These are phyloP conservation scores for Nemurella pictetii DNA, from an alignment of 2,888 invertebrate genomes.

Conservation along the genomic window DNA sequence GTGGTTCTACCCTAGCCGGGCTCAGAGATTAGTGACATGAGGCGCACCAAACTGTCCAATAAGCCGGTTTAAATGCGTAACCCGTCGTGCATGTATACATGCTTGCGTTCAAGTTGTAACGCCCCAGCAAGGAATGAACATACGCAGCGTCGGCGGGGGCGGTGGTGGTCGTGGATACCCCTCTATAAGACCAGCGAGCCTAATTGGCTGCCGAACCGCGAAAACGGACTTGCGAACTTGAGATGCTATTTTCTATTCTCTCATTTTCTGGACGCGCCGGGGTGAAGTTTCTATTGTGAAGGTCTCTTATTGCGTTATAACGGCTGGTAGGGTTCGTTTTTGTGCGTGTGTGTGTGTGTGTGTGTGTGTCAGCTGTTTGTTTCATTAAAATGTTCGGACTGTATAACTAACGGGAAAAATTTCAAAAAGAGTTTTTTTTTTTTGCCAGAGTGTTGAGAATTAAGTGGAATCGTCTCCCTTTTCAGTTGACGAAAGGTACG, in stretches of 20 bases:
- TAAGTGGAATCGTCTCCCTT: background rate
- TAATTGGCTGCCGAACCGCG: slow-evolving; percentile 1
- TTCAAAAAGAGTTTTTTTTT: background rate
- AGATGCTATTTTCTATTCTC: background rate
- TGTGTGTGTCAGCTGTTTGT: no score
- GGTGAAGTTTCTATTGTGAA: background rate
- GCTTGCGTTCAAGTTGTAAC: background rate
- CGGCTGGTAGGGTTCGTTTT: no score
- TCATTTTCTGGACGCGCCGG: background rate
- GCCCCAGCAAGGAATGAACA: background rate
- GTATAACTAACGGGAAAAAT: background rate
- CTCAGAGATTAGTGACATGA: slow-evolving; percentile 19
- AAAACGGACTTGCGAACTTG: background rate
- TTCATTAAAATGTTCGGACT: background rate
- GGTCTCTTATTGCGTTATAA: background rate
- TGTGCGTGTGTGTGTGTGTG: background rate
- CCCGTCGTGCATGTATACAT: background rate
- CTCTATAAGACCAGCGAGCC: background rate
- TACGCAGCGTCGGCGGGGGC: background rate
- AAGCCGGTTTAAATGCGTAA: slow-evolving; percentile 30
- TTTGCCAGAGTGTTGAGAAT: background rate
- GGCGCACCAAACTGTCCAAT: slow-evolving; percentile 24
- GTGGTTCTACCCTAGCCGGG: background rate
- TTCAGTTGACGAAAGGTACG: background rate
- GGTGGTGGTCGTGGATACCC: background rate